These are phyloP conservation scores for Microplitis deprimator DNA, from an alignment of 2,888 invertebrate genomes.

Conservation along the genomic window DNA sequence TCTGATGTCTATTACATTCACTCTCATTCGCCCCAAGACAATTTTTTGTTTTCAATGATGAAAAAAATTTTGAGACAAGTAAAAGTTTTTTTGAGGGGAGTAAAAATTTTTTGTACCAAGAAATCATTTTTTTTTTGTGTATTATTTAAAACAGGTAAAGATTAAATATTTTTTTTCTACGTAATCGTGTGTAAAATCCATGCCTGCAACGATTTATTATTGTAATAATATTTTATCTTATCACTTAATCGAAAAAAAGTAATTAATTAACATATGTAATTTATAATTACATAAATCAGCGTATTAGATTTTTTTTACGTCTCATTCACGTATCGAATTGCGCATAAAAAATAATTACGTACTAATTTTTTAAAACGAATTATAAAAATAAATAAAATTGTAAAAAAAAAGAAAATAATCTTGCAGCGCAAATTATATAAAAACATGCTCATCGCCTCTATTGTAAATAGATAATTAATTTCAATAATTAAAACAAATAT, in stretches of 20 bases:
- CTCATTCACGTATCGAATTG: background rate
- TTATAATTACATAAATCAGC: background rate
- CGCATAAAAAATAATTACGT: background rate
- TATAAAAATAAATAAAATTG: slow-evolving; percentile 23
- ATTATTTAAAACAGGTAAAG: background rate
- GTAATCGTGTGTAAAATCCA: background rate
- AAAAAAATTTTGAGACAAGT: no score
- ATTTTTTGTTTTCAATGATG: no score
- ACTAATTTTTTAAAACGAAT: slow-evolving; percentile 25
- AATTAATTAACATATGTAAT: background rate
- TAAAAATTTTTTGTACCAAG: no score
- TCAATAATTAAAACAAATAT: slow-evolving; percentile 59
- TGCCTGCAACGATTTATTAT: background rate
- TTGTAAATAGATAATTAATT: slow-evolving; percentile 57
- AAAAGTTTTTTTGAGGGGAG: no score
- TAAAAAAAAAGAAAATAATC: background rate
- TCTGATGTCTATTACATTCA: no score
- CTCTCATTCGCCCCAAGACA: no score
- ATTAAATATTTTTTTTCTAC: background rate
- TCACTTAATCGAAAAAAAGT: background rate
- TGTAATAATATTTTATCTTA: background rate
- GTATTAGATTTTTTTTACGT: background rate
- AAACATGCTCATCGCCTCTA: slow-evolving; percentile 7
- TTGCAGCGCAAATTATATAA: slow-evolving; percentile 2
- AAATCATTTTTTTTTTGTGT: no score